Percentiles rank a stretch among this genome's conserved stretches.
Evolutionary conservation across 2,797 vertebrate genomes (phyloP).

Genomic region (Dicrostonyx torquatus): DNA sequence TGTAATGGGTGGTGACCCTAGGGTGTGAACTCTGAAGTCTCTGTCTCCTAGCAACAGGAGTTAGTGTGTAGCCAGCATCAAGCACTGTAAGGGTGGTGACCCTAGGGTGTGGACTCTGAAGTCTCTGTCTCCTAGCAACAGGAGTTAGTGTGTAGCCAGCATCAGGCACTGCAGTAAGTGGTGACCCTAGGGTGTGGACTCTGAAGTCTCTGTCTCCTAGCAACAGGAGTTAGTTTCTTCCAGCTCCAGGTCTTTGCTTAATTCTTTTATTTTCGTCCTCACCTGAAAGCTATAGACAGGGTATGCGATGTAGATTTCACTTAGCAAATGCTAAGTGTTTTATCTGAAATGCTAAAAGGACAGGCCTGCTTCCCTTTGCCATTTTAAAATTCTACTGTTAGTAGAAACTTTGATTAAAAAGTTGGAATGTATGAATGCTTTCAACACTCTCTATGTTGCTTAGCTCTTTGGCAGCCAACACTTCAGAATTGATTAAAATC

Average conservation of each 20-base stretch:
- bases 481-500: conserved; percentile 28
- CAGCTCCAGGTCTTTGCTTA: neutral
- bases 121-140: neutral
- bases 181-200: neutral
- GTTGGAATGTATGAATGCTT: conserved; percentile 3
- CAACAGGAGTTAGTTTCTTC: neutral
- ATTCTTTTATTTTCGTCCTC: neutral
- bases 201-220: neutral
- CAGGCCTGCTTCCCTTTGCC: neutral
- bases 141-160: neutral
- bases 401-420: conserved; percentile 7
- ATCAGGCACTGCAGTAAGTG: neutral
- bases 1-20: neutral
- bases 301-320: neutral
- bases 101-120: neutral
- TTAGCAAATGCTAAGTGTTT: neutral
- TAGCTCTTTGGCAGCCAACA: neutral
- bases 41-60: neutral
- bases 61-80: neutral
- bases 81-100: neutral
- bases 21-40: neutral
- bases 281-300: neutral
- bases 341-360: neutral
- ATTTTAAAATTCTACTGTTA: neutral
- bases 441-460: neutral